phyloP scores from a whole-genome alignment of 2,888 invertebrate genomes.

The Heliconius hortense region DNA sequence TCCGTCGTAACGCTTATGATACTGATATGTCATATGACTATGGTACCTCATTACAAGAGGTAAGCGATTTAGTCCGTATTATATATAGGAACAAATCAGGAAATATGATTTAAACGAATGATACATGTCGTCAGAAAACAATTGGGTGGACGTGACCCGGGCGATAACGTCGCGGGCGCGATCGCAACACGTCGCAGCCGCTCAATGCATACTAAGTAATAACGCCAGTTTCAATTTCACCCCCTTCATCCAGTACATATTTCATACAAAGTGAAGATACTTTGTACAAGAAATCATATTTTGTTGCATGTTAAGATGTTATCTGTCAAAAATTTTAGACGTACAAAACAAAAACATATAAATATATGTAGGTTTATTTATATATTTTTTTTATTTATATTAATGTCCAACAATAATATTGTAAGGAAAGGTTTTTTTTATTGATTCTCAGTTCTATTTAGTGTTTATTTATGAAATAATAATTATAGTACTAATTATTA shows the following conservation, averaged over 20 bases:
- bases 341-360: background rate
- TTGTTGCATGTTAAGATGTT: conserved; percentile 36
- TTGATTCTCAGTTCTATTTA: too few relatives aligned
- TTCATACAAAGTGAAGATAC: conserved; percentile 50
- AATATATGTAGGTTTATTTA: background rate
- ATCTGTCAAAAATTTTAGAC: conserved; percentile 13
- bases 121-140: conserved; percentile 81
- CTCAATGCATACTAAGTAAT: conserved; percentile 80
- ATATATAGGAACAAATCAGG: conserved; percentile 64
- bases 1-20: conserved; percentile 63
- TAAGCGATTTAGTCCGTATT: conserved; percentile 54
- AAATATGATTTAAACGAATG: conserved; percentile 78
- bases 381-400: too few relatives aligned
- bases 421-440: too few relatives aligned
- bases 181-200: conserved; percentile 69
- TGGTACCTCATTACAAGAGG: conserved; percentile 54
- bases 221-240: conserved; percentile 76
- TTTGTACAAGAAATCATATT: conserved; percentile 29
- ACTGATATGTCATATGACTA: conserved; percentile 65
- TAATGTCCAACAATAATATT: too few relatives aligned
- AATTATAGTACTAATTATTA: too few relatives aligned
- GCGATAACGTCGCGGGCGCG: conserved; percentile 65
- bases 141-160: conserved; percentile 77
- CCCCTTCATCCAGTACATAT: conserved; percentile 54
- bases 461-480: too few relatives aligned